Percentiles rank a stretch among this genome's conserved stretches.
phyloP scores from a whole-genome alignment of 2,113 vertebrate species.

The Prietella phreatophila region DNA sequence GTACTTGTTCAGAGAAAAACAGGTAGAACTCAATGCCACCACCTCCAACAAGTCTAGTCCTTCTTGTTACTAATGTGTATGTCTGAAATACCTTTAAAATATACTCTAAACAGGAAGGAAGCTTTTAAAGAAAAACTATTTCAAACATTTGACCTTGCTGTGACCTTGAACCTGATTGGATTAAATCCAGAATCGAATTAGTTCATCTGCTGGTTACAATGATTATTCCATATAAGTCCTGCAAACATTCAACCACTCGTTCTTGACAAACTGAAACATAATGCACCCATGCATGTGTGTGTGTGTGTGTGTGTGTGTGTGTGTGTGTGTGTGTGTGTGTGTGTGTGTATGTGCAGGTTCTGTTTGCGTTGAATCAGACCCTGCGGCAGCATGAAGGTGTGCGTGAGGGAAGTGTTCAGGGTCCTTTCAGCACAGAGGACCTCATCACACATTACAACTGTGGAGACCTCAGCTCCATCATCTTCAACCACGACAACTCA shows the following conservation, averaged over 20 bases:
- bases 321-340: background rate
- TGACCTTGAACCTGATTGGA: background rate
- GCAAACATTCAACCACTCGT: background rate
- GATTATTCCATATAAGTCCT: background rate
- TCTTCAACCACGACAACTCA: constrained; percentile 86
- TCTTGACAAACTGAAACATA: background rate
- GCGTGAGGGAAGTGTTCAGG: constrained; percentile 81
- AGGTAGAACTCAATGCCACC: background rate
- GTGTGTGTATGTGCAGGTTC: constrained; percentile 68
- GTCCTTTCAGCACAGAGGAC: constrained; percentile 81
- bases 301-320: no score
- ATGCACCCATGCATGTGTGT: background rate
- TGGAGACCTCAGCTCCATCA: constrained; percentile 82
- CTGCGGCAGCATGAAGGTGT: constrained; percentile 83
- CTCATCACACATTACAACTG: constrained; percentile 91
- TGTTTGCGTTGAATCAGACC: constrained; percentile 87
- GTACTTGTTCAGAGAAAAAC: no score
- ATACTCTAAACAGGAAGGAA: background rate
- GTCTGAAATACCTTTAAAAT: background rate
- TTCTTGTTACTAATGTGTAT: no score
- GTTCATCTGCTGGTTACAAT: background rate
- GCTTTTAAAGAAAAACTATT: background rate
- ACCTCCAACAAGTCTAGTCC: background rate
- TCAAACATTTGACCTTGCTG: background rate
- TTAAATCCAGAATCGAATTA: background rate